Base-by-base conservation (phyloP, 37 sponge, comb jelly and placozoan species). In the Cliona cf. orientalis region DNA sequence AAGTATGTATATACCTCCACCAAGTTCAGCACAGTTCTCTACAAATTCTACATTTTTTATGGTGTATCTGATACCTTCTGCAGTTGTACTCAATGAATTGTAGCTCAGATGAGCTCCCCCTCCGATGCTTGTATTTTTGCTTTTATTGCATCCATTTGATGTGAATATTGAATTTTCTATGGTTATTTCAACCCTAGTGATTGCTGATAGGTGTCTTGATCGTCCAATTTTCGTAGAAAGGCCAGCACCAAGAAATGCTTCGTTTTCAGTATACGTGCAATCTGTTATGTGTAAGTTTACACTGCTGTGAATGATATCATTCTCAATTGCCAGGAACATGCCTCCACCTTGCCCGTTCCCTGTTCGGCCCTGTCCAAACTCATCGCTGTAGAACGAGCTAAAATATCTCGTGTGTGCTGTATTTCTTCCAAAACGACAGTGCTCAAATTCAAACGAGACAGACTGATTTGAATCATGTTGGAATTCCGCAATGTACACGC, bases 281-380 rank as follows among this genome's bases (percentile, higher is more conserved):
- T 58, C 19, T 2, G 22, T 32, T 12, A 75, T 19, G 26, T 6
- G 2, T 1, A 75, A 23, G 1, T 14, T 59, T 26, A 41, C 42
- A 19, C 32, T 34, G 32, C 21, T 58, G 17, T 60, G 5, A 22
- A 12, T 22, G 17, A n/a, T n/a, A n/a, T 14, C n/a, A 39, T 42
- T 55, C 37, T n/a, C n/a, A n/a, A 75, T 36, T 7, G 42, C 2
- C 5, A 75, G 25, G 14, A 41, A 36, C 62, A 75, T 21, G 11
- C 76, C 76, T 38, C 76, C 76, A 41, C 76, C 76, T 41, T 62
- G 32, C 1, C 76, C 76, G 42, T 37, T 59, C 29, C 76, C 76
- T 34, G 26, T 59, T 22, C 32, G 57, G 1, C 40, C 28, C 36
- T 36, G 1, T 6, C 57, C 42, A 31, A 57, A 39, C 22, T 23